Evolutionary conservation across 2,888 invertebrate species (phyloP), one percentile per base, ranked within the genome.

Genomic region (Catocala fraxini): DNA sequence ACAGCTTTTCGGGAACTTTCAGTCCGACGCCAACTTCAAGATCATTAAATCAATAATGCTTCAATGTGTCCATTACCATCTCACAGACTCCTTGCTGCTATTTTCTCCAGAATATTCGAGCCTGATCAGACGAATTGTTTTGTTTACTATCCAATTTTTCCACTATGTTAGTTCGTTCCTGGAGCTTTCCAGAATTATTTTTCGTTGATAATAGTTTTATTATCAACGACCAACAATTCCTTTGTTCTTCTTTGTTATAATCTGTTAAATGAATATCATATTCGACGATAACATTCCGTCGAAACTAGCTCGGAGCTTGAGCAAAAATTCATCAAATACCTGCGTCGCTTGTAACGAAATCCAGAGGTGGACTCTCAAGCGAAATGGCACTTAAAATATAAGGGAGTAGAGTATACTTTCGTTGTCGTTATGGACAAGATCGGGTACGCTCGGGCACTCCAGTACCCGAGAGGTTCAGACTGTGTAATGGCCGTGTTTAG

Each of bases 361-460:
- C 55, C 51, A 45, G 51, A 56, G 35, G 12, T 53, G 39, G 3
- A 10, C 12, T 41, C 59, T 51, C 55, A 63, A 62, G 46, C 64
- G 51, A 69, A 75, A 79, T 66, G 61, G 69, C 55, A 63, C 79
- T 81, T 61, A 75, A 46, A 49, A 41, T 10, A 45, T 58, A 65
- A 69, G 66, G 59, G 9, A n/a, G 11, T 56, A 76, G 60, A 70
- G 79, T 64, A 57, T 63, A 74, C 59, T 75, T 80, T 73, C 63
- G 48, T 55, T 57, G 65, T 77, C 68, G 65, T 79, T 75, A 75
- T 65, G 56, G 52, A 45, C 79, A 81, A 81, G 82, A 82, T 81
- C 82, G 71, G 71, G 73, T 42, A 53, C 61, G 51, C 62, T 47
- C 55, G 63, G 41, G 41, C 15, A 49, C 42, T 54, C 25, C 13